A percentile compares a stretch with the other conserved stretches of the same genome.
Evolutionary conservation across 2,113 vertebrate species (phyloP).

Genomic region (Ellobius talpinus): DNA sequence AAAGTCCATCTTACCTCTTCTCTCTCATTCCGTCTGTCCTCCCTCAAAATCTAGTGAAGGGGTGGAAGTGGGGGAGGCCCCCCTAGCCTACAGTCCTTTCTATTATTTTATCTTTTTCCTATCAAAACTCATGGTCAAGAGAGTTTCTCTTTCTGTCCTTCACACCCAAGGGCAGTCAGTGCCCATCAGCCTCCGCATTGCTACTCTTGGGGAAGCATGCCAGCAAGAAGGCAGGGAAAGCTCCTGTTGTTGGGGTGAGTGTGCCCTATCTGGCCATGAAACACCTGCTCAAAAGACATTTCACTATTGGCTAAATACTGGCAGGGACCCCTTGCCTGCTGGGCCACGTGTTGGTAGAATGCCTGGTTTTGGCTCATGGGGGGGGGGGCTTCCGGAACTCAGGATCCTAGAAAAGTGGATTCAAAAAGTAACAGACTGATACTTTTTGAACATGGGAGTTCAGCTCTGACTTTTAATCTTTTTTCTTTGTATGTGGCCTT

Average conservation of each 20-base stretch:
- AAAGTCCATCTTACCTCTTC: neutral
- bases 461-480: neutral
- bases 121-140: neutral
- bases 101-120: neutral
- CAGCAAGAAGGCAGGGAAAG: neutral
- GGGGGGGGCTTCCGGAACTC: no score
- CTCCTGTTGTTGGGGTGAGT: neutral
- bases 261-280: neutral
- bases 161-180: neutral
- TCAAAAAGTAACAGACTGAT: no score
- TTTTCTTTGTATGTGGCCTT: neutral
- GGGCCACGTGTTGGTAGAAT: neutral
- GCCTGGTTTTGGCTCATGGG: neutral
- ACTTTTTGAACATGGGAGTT: neutral
- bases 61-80: fast-evolving
- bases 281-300: neutral
- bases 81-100: neutral
- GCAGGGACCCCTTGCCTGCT: neutral
- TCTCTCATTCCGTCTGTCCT: neutral
- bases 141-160: neutral
- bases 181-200: neutral
- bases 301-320: neutral
- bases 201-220: neutral
- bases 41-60: neutral
- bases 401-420: neutral